These are phyloP conservation scores for Panthera uncia DNA, from an alignment of 2,113 vertebrate species.

Conservation along the genomic window DNA sequence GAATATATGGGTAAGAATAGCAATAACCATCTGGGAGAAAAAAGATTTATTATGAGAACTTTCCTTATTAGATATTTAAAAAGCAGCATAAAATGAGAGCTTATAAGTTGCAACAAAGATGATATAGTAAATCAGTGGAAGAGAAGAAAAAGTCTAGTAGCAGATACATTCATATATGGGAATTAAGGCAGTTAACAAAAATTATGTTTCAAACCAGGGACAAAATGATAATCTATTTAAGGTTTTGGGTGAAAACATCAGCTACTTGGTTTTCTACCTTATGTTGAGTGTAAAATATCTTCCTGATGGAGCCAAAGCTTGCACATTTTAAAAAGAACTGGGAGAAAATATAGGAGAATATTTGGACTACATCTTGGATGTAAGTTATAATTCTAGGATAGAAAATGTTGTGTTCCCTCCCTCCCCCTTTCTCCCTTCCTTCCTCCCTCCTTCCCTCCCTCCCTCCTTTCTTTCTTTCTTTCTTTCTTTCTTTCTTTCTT, in stretches of 20 bases:
- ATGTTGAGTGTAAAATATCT: background rate
- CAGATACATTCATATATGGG: background rate
- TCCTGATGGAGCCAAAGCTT: background rate
- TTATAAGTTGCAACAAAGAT: background rate
- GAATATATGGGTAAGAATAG: background rate
- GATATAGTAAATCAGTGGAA: background rate
- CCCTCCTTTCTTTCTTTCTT: too few relatives aligned
- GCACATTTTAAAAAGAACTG: background rate
- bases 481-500: too few relatives aligned
- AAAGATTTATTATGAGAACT: background rate
- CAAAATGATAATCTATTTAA: background rate
- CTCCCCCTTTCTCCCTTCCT: too few relatives aligned
- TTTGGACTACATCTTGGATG: background rate
- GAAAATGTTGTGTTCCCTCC: background rate
- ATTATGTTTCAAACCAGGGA: background rate
- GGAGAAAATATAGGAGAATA: background rate
- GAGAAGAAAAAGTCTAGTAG: background rate
- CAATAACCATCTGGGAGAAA: background rate
- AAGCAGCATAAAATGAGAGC: background rate
- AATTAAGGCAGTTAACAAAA: background rate
- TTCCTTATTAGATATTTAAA: background rate
- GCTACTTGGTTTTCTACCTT: background rate
- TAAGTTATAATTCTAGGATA: background rate
- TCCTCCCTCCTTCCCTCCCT: too few relatives aligned
- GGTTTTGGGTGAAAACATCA: background rate